Evolutionary conservation across 2,797 vertebrate species (phyloP).

Genomic region (Crenichthys baileyi): DNA sequence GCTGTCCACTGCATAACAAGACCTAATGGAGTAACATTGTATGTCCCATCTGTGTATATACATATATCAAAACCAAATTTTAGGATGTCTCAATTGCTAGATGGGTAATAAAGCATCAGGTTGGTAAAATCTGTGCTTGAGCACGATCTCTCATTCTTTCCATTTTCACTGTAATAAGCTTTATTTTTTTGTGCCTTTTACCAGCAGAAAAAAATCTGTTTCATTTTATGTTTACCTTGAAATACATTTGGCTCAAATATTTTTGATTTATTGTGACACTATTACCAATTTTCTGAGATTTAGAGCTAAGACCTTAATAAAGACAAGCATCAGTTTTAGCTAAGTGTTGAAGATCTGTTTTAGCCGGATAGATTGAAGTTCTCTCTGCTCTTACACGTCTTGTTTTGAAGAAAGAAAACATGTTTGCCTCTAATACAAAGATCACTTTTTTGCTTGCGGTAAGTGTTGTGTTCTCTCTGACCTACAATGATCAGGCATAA

Average conservation of each 20-base stretch:
- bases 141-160: neutral
- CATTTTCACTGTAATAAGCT: conserved; percentile 35
- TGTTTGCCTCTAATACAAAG: neutral
- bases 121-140: conserved; percentile 14
- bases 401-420: neutral
- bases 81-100: conserved; percentile 1
- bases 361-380: conserved; percentile 22
- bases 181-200: conserved; percentile 18
- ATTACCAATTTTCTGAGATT: conserved; percentile 38
- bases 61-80: neutral
- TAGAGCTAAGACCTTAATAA: conserved; percentile 1
- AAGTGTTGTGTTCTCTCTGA: neutral
- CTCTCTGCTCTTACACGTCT: conserved; percentile 16
- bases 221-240: conserved; percentile 12
- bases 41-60: neutral
- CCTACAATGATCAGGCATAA: neutral
- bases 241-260: neutral
- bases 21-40: neutral
- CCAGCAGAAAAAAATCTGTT: conserved; percentile 24
- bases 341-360: conserved; percentile 6
- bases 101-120: conserved; percentile 23
- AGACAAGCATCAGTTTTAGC: neutral
- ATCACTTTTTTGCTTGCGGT: neutral
- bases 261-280: conserved; percentile 6
- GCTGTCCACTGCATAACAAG: neutral